Base-by-base conservation (phyloP, 2,113 vertebrate genomes). In the Agelaius tricolor region DNA sequence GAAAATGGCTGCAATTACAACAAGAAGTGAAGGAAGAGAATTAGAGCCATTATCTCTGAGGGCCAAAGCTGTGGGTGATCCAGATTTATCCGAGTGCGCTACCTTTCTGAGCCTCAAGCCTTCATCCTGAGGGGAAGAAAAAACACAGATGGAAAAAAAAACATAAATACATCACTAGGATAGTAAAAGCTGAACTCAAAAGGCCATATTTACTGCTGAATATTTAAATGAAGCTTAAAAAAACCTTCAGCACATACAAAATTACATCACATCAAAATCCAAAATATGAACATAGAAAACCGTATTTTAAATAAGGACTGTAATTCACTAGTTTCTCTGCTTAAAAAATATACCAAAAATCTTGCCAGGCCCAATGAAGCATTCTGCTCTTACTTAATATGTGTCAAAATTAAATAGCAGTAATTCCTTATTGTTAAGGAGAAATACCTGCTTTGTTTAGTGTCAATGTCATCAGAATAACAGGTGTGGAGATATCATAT, bases 1-100 rank as follows among this genome's bases (percentile, higher is more conserved):
- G 99, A 99, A 99, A 98, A 99, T 99, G 98, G 99, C 99, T 97
- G 99, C 99, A 98, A 99, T 99, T 95, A 99, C 99, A 97, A 99
- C 99, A 88, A 99, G 99, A 96, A 99, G 99, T 66, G 99, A 99
- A 94, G 99, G 99, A 96, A 99, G 98, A 97, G 99, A 98, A 97
- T 98, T 98, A 95, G 98, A 95, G 96, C 98, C 98, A 81, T 98
- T 98, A 88, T 99, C 99, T 97, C 98, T 98, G 97, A 98, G 98
- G 87, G 99, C 98, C 84, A 98, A 97, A 97, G 97, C 96, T 68
- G 99, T 98, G 94, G 98, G 98, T 80, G 98, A 97, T 80, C 98
- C 98, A 96, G 98, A 97, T 98, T 99, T 99, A 93, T 99, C 99
- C 61, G 98, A 97, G 96, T 99, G 98, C 5, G 98, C 97, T 93